A percentile compares a stretch with the other conserved stretches of the same genome.
Evolutionary conservation across 2,888 invertebrate species (phyloP).

Genomic region (Drosophila pseudotakahashii): DNA sequence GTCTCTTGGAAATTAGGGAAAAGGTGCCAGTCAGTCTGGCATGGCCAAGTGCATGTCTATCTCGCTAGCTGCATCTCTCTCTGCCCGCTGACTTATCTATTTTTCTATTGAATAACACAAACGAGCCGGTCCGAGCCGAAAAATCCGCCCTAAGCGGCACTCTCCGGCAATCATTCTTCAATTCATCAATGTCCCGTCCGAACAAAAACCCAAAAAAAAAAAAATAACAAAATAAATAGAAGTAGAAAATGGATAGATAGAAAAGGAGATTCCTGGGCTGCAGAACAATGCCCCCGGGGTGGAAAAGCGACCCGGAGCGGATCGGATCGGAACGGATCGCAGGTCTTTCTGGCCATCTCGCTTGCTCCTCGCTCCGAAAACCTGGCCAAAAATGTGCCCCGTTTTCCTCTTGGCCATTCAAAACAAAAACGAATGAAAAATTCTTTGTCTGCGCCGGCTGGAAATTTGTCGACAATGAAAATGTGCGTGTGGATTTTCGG

Average conservation of each 20-base stretch:
- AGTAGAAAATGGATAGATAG: neutral
- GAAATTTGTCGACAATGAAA: conserved; percentile 35
- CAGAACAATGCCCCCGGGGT: conserved; percentile 42
- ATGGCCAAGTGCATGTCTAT: conserved; percentile 48
- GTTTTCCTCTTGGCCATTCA: conserved; percentile 12
- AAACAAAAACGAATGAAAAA: conserved; percentile 21
- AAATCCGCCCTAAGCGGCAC: conserved; percentile 38
- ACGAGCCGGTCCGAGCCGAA: conserved; percentile 38
- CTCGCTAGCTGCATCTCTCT: neutral
- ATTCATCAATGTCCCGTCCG: conserved; percentile 75
- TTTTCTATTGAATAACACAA: conserved; percentile 75
- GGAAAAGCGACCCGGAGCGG: conserved; percentile 37
- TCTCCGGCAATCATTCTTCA: conserved; percentile 74
- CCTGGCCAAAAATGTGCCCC: conserved; percentile 9
- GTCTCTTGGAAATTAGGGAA: conserved; percentile 52
- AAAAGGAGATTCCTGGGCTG: conserved; percentile 18
- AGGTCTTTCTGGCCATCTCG: conserved; percentile 22
- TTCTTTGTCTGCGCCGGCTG: conserved; percentile 20
- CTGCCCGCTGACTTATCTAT: conserved; percentile 64
- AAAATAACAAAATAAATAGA: conserved; percentile 7
- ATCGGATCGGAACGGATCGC: conserved; percentile 34
- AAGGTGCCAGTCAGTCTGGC: conserved; percentile 82
- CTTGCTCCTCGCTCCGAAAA: neutral
- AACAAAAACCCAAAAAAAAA: conserved; percentile 27
- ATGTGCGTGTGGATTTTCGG: conserved; percentile 66